Conservation (phyloP, 2,797 vertebrate species). For the Dromococcyx pavoninus region DNA sequence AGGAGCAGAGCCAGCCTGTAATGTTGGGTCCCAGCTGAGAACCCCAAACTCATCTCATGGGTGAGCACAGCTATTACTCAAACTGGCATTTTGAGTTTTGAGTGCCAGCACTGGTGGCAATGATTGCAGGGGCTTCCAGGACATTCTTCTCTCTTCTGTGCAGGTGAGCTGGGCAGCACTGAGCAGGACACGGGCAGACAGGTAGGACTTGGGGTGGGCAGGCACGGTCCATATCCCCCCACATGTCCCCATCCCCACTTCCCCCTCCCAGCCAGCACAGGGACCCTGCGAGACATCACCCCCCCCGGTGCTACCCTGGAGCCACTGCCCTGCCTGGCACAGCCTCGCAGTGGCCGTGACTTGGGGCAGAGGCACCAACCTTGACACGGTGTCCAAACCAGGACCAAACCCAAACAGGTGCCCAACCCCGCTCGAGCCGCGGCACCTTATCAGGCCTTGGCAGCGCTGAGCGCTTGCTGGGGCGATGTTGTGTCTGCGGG, state of each 20-base stretch:
- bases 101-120: not conserved
- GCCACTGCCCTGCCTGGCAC: not conserved
- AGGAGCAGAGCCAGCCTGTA: not conserved
- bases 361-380: not conserved
- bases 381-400: constrained; percentile 1
- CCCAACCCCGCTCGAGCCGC: not conserved
- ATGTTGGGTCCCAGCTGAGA: not conserved
- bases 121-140: not conserved
- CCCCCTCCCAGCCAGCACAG: not conserved
- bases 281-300: fast-evolving
- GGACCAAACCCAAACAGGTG: constrained; percentile 63
- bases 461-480: not conserved
- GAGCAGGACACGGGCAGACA: not conserved
- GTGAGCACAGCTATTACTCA: not conserved
- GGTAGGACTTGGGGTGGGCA: no score
- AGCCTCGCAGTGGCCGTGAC: not conserved
- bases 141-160: not conserved
- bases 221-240: not conserved
- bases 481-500: constrained; percentile 59
- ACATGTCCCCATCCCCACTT: fast-evolving
- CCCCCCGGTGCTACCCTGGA: fast-evolving
- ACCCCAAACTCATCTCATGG: not conserved
- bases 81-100: no score
- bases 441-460: constrained; percentile 46
- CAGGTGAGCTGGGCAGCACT: not conserved